Percentiles rank a stretch among this genome's conserved stretches.
Conservation (phyloP, 2,888 invertebrate genomes). For the Dusona sp. region DNA sequence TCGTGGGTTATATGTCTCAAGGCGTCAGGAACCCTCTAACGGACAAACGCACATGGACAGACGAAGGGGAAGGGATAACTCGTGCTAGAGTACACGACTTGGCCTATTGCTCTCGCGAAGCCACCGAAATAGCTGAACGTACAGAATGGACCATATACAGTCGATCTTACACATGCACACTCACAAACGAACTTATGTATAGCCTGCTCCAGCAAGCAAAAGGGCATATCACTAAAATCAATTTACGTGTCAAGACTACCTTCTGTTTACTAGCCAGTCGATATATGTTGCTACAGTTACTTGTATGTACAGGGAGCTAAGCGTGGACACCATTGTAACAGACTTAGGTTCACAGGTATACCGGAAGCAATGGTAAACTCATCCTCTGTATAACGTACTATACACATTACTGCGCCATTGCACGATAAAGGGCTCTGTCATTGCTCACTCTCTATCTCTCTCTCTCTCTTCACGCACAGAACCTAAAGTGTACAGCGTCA, state of each 20-base stretch:
- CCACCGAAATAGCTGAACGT: slow-evolving; percentile 51
- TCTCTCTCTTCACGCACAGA: slow-evolving; percentile 38
- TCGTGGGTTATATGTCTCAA: slow-evolving; percentile 53
- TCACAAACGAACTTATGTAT: slow-evolving; percentile 26
- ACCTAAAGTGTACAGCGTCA: slow-evolving; percentile 73
- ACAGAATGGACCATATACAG: slow-evolving; percentile 14
- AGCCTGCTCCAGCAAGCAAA: slow-evolving; percentile 5
- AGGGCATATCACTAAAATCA: slow-evolving; percentile 38
- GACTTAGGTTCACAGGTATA: slow-evolving; percentile 28
- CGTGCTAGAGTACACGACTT: slow-evolving; percentile 28
- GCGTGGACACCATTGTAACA: slow-evolving; percentile 23
- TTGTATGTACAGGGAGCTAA: neutral
- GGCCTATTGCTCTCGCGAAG: slow-evolving; percentile 58
- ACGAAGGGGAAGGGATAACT: slow-evolving; percentile 37
- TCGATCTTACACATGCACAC: neutral
- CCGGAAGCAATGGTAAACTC: slow-evolving; percentile 34
- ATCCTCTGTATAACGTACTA: slow-evolving; percentile 35
- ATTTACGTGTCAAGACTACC: slow-evolving; percentile 17
- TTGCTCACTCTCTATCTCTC: slow-evolving; percentile 38
- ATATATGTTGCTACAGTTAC: slow-evolving; percentile 8
- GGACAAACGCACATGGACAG: slow-evolving; percentile 53
- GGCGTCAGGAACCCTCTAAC: slow-evolving; percentile 41
- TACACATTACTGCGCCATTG: slow-evolving; percentile 32
- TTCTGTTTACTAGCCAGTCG: slow-evolving; percentile 26
- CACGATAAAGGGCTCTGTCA: slow-evolving; percentile 38